Conservation (phyloP, 2,113 vertebrate genomes). For the Pachypanchax playfairii region DNA sequence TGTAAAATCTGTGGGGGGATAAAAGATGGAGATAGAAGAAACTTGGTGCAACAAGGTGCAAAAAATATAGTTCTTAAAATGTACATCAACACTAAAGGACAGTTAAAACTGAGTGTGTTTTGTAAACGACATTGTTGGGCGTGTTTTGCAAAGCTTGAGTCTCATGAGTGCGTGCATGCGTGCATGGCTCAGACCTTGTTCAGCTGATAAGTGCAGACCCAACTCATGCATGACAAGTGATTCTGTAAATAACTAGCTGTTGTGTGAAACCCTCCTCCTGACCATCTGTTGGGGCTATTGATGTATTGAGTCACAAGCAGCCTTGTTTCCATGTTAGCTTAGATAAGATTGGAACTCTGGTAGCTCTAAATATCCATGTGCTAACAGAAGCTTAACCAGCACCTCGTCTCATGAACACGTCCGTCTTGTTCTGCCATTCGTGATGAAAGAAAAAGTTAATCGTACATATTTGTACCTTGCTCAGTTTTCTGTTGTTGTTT, state of each 20-base stretch:
- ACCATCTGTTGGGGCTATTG: conserved; percentile 25
- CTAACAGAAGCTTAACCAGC: not conserved
- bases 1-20: too few relatives aligned
- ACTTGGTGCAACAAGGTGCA: too few relatives aligned
- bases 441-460: not conserved
- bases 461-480: not conserved
- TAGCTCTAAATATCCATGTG: not conserved
- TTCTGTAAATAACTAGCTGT: conserved; percentile 15
- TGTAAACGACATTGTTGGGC: too few relatives aligned
- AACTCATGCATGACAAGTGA: conserved; percentile 21
- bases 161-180: conserved; percentile 13
- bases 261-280: conserved; percentile 29
- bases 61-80: too few relatives aligned
- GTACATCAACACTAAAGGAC: too few relatives aligned
- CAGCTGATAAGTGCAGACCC: conserved; percentile 6
- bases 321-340: conserved; percentile 6
- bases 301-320: not conserved
- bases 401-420: not conserved
- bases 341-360: conserved; percentile 28
- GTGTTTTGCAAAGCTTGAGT: not conserved
- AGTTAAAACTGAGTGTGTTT: too few relatives aligned
- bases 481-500: not conserved
- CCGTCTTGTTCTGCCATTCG: too few relatives aligned
- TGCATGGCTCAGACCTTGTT: conserved; percentile 18
- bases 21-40: too few relatives aligned